Base-by-base conservation (phyloP, 2,797 vertebrate genomes). In the Coendou prehensilis region DNA sequence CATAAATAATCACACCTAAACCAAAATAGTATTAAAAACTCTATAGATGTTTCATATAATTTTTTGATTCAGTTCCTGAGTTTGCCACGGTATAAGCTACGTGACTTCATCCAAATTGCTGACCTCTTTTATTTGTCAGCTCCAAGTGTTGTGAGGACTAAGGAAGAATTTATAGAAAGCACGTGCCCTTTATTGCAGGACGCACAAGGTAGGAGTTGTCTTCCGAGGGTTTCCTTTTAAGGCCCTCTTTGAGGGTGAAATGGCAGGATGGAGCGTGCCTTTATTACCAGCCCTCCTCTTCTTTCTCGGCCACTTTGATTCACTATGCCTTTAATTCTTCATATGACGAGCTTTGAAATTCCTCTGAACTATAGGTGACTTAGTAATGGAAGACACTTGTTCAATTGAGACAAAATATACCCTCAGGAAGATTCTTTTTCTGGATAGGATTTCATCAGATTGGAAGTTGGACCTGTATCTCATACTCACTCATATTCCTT, bases 1-100 rank as follows among this genome's bases (percentile, higher is more conserved):
- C 20, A 61, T 54, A 90, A 88, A 82, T 80, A 87, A 73, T 89
- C 28, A 89, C 9, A 91, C 54, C 61, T 78, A 96, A 85, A 50
- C 17, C 14, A 71, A 69, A 91, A 13, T 75, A 54, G 5, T 15
- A 87, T 92, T 86, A 45, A 82, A 56, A 82, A 50, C 9, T 23
- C 11, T 87, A 23, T 22, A 8, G 5, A 9, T 50, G 9, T 82
- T 83, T 93, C n/a, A 5, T 63, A 23, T 47, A 57, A 30, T 83
- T 71, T 5, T 63, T 83, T 28, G 7, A 76, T 76, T 96, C 79
- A 95, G 37, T 59, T 93, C 28, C 86, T 79, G 85, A 80, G 1
- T 93, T 94, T 82, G 22, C 41, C 71, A 41, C 18, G 97, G 45
- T 59, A 11, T 86, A 80, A 93, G 37, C n/a, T 37, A 52, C 73